Base-by-base conservation (phyloP, 2,888 invertebrate species). In the Tipula lateralis region DNA sequence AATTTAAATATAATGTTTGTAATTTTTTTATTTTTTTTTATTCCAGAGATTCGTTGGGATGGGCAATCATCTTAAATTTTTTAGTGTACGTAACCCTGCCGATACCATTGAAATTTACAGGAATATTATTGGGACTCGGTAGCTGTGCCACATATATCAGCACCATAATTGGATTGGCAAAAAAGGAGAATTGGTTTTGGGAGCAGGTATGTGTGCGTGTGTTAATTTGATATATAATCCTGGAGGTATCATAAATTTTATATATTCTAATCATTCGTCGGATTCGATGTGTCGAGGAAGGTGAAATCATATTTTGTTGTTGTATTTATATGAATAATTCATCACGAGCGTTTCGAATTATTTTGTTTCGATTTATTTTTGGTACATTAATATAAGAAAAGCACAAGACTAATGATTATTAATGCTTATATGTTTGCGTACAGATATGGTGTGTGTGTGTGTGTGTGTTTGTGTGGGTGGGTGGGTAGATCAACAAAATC, bases 51-150 rank as follows among this genome's bases (percentile, higher is more conserved):
- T 92, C 93, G 85, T 91, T 95, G 19, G 94, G 94, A 34, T 95
- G 95, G 95, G 92, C 93, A 30, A 90, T 95, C 85, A 91, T 95
- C 84, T 89, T 95, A 87, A 93, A 94, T 87, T 96, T 95, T 88
- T 91, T 95, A 84, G 92, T 94, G 84, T 95, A 94, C 89, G 94
- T 95, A 85, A 94, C 95, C 16, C 89, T 95, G 86, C 95, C 95
- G 0, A 90, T 95, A 85, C 91, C 94, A 84, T 89, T 95, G 66
- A 91, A 93, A 81, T 93, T 92, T 86, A 93, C 94, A 87, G 91
- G 90, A 24, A 85, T 92, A 66, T 90, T 93, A 83, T 90, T 94
- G 85, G 93, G 93, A 83, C 87, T 92, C 24, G 92, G 91, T 85
- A 93, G 93, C 13, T 93, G 93, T 86, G 91, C 92, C 32, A 91